Percentiles rank a stretch among this genome's conserved stretches.
phyloP scores from a whole-genome alignment of 2,113 vertebrate species.

The Neofelis nebulosa region DNA sequence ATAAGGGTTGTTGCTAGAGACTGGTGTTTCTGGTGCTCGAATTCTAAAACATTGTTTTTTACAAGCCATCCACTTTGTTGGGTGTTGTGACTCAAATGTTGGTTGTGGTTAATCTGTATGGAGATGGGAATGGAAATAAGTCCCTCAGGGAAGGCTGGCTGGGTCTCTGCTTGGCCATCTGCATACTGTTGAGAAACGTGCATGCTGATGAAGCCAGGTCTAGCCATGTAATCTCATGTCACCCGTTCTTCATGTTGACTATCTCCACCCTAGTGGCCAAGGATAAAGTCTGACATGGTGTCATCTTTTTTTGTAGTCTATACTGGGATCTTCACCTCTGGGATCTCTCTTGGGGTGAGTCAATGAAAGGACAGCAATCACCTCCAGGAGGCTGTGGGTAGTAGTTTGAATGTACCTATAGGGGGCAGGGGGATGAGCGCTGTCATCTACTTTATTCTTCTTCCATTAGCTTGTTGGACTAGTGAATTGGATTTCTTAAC shows the following conservation, averaged over 20 bases:
- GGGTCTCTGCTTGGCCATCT: neutral
- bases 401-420: neutral
- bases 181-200: neutral
- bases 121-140: neutral
- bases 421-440: neutral
- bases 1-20: neutral
- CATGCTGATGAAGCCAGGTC: neutral
- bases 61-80: neutral
- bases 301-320: neutral
- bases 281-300: neutral
- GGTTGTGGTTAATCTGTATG: neutral
- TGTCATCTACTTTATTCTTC: neutral
- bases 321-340: neutral
- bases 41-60: slow-evolving; percentile 40
- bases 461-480: neutral
- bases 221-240: neutral
- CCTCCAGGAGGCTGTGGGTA: neutral
- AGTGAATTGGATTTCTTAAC: neutral
- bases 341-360: neutral
- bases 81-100: neutral
- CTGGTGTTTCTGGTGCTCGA: neutral
- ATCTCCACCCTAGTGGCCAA: neutral
- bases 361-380: neutral
- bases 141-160: neutral
- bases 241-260: neutral